Evolutionary conservation across 2,113 vertebrate species (phyloP), one percentile per base, ranked within the genome.

Genomic region (Hiodon alosoides): DNA sequence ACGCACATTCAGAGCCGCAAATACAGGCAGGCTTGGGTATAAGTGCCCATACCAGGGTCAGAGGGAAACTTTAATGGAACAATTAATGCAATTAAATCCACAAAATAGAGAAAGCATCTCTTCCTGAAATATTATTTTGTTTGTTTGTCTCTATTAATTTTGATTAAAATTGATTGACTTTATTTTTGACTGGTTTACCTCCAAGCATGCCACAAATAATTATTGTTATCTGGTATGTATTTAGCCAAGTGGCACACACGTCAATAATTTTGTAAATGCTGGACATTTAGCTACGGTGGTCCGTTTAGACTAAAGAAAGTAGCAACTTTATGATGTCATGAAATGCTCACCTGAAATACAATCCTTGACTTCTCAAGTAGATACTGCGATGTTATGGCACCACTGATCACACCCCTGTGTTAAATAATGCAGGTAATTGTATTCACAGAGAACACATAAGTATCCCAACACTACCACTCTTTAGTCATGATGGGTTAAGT

Each of bases 381-480:
- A 87, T 98, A 99, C 90, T 98, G 97, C 62, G 97, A 98, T 81
- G 96, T 99, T 93, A 97, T 96, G 94, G 97, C 97, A 96, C 97
- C 97, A 10, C 94, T 95, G 86, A 99, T 96, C 83, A 95, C 85
- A 66, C 96, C 95, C 57, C 94, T 98, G 85, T 77, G 52, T 82
- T 66, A 66, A 79, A 78, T 72, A 69, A 81, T 78, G 71, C 77
- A 78, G 68, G 17, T 46, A 59, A 51, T 58, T 52, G 62, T 72
- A 67, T 66, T 66, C 62, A 77, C 69, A 72, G 7, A 16, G 70
- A 59, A 47, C 60, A 55, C 60, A 31, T 65, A 71, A 77, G 76
- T 67, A 71, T 57, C 31, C 53, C 69, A 31, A 16, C 53, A 71
- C 71, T 69, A 50, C 68, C 59, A 55, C 75, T 53, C 59, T 64